Base-by-base conservation (phyloP, 1,140 invertebrate genomes). In the Meteorus sp. region DNA sequence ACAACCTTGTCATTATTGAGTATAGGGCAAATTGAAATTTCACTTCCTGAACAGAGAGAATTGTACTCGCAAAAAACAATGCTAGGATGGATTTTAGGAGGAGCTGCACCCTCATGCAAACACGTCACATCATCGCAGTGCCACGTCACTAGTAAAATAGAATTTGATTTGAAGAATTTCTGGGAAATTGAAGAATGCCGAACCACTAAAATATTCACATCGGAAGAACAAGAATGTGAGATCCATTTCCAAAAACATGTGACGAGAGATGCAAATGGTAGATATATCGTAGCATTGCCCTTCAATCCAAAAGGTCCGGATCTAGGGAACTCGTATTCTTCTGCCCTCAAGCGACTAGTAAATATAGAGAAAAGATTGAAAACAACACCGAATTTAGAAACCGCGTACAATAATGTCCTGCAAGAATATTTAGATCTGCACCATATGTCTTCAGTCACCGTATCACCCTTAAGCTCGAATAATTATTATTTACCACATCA, bases 351-450 rank as follows among this genome's bases (percentile, higher is more conserved):
- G n/a, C 8, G 43, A 45, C 25, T 23, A 2, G 43, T 23, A 3
- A 45, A 23, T 11, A 45, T 22, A 6, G 43, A 25, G n/a, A 22
- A 22, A 5, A 25, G 22, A 23, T 45, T 45, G 19, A n/a, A n/a
- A 9, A 25, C 8, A 45, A 22, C 6, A n/a, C n/a, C n/a, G n/a
- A n/a, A n/a, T n/a, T n/a, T n/a, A n/a, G n/a, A n/a, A n/a, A 23
- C 2, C 22, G 2, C 2, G 37, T 54, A 47, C 11, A 29, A 7
- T 23, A 62, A 33, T 66, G 63, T 31, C 17, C 27, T 71, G 23
- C 17, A 50, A 41, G 69, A 69, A 48, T 73, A 69, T 43, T 22
- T 65, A n/a, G 56, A 62, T 13, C 35, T 66, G 1, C 61, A 65
- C 2, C 66, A 71, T 39, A 63, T 67, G 60, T 41, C 39, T 13